Percentiles rank a stretch among this genome's conserved stretches.
Evolutionary conservation across 2,113 vertebrate species (phyloP).

Genomic region (Trichomycterus rosablanca): DNA sequence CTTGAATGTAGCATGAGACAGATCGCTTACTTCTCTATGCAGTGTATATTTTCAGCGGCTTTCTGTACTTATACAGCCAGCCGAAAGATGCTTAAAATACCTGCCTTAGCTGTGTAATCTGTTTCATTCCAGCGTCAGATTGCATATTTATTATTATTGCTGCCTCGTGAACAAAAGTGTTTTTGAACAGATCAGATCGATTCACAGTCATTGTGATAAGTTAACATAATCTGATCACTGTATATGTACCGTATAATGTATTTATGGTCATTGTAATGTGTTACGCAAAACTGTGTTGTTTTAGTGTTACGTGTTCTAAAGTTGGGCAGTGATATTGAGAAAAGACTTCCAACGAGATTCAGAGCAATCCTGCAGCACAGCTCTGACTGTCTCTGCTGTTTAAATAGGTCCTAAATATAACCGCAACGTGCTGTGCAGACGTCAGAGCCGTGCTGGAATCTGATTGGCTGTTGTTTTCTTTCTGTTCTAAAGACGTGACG

Average conservation of each 20-base stretch:
- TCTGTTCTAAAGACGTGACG: no score
- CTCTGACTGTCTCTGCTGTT: constrained; percentile 11
- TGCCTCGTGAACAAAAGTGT: constrained; percentile 23
- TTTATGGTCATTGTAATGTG: no score
- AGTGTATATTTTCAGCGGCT: constrained; percentile 50
- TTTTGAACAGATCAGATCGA: constrained; percentile 28
- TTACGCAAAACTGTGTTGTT: no score
- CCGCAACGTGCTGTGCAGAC: constrained; percentile 56
- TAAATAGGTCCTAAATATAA: constrained; percentile 80
- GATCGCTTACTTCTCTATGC: constrained; percentile 65
- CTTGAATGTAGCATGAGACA: no score
- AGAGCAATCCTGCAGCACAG: constrained; percentile 18
- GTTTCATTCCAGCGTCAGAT: constrained; percentile 32
- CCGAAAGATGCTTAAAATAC: constrained; percentile 16
- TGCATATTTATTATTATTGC: constrained; percentile 38
- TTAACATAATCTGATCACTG: neutral
- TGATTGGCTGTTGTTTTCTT: constrained; percentile 60
- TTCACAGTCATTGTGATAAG: constrained; percentile 17
- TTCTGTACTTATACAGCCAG: constrained; percentile 21
- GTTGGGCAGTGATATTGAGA: neutral
- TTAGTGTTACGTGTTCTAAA: neutral
- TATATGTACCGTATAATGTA: no score
- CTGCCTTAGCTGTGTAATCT: constrained; percentile 15
- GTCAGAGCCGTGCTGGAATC: constrained; percentile 61
- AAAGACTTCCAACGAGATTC: constrained; percentile 31